Conservation (phyloP, 2,113 vertebrate species). For the Thryonomys swinderianus region DNA sequence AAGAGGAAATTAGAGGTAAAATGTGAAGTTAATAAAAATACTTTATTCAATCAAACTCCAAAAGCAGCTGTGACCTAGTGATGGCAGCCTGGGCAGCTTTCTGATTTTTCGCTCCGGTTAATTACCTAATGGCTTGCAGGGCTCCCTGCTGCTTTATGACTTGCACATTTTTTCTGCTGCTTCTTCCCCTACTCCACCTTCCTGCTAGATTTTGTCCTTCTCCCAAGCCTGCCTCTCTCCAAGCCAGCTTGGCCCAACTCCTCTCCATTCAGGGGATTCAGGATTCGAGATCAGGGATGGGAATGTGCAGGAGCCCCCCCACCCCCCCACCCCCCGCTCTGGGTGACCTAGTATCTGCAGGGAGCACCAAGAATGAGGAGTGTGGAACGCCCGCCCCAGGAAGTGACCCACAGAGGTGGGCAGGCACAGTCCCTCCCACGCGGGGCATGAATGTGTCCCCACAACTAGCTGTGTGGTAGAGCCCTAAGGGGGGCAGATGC, state of each 20-base stretch:
- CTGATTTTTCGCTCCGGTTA: slow-evolving; percentile 81
- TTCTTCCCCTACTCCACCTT: slow-evolving; percentile 49
- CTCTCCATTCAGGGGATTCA: not conserved
- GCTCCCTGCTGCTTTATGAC: slow-evolving; percentile 79
- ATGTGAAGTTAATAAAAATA: slow-evolving; percentile 89
- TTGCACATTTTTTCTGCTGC: slow-evolving; percentile 78
- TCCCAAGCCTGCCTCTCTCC: not conserved
- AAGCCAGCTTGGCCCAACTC: not conserved
- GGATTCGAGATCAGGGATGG: not conserved
- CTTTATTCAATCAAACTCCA: slow-evolving; percentile 85
- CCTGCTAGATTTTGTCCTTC: slow-evolving; percentile 40
- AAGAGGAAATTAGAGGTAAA: slow-evolving; percentile 85
- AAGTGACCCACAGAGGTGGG: not conserved
- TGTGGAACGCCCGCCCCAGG: not conserved
- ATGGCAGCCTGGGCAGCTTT: slow-evolving; percentile 71
- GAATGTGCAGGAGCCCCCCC: not conserved
- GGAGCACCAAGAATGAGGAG: not conserved
- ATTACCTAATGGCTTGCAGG: slow-evolving; percentile 86
- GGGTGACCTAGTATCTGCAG: not conserved
- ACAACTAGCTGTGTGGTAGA: not conserved
- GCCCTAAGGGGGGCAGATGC: fast-evolving
- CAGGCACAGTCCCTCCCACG: not conserved
- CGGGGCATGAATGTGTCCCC: not conserved
- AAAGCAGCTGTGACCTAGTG: slow-evolving; percentile 72
- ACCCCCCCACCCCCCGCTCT: no score